These are phyloP conservation scores for Sparus aurata DNA, from an alignment of 2,797 vertebrate species.

Conservation along the genomic window DNA sequence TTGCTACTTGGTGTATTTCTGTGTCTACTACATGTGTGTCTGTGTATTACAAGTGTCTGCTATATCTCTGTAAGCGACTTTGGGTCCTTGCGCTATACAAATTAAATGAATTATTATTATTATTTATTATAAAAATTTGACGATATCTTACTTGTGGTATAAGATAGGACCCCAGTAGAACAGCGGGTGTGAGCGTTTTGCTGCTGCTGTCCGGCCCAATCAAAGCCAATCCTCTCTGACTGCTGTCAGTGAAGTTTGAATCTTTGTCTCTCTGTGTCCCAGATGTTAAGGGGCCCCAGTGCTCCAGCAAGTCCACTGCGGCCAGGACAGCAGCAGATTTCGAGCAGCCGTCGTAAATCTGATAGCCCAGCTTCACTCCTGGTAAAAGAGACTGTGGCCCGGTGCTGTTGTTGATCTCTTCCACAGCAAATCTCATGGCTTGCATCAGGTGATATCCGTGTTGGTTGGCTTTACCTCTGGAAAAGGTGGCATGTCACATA, in stretches of 20 bases:
- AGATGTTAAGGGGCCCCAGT: slow-evolving; percentile 20
- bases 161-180: slow-evolving; percentile 84
- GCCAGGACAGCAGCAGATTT: slow-evolving; percentile 80
- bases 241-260: slow-evolving; percentile 8
- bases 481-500: not conserved
- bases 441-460: slow-evolving; percentile 86
- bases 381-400: slow-evolving; percentile 74
- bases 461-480: slow-evolving; percentile 77
- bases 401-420: slow-evolving; percentile 85
- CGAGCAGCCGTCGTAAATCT: slow-evolving; percentile 87
- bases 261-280: not conserved
- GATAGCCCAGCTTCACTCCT: slow-evolving; percentile 87
- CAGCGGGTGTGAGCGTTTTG: slow-evolving; percentile 80
- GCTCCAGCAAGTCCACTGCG: slow-evolving; percentile 78
- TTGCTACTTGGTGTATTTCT: no score
- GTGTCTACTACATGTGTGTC: no score
- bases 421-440: slow-evolving; percentile 86
- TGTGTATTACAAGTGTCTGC: no score
- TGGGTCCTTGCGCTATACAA: no score
- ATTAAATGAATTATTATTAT: no score
- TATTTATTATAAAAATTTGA: no score
- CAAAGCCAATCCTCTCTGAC: slow-evolving; percentile 76
- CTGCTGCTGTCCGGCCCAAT: slow-evolving; percentile 89
- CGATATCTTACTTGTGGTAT: slow-evolving; percentile 85
- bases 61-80: no score